phyloP scores from a whole-genome alignment of 2,888 invertebrate species.

The Gerosis bhagava region DNA sequence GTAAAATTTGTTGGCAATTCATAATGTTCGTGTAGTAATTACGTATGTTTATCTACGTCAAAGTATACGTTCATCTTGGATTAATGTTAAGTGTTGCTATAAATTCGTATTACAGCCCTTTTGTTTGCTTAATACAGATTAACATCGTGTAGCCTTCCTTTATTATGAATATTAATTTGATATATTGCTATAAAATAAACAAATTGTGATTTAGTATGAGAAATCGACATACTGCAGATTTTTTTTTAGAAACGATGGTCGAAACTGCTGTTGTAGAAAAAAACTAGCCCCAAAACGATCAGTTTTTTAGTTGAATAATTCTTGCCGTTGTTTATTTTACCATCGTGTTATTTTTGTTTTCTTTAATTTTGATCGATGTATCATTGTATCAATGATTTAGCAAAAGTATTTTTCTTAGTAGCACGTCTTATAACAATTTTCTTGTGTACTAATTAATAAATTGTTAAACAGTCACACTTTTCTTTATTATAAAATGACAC shows the following conservation, averaged over 20 bases:
- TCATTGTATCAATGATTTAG: slow-evolving; percentile 40
- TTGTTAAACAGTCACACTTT: slow-evolving; percentile 47
- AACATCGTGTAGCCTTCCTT: background rate
- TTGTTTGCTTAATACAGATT: slow-evolving; percentile 1
- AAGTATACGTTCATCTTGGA: slow-evolving; percentile 16
- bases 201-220: too few relatives aligned
- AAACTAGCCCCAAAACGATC: slow-evolving; percentile 71
- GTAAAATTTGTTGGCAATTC: slow-evolving; percentile 40
- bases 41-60: slow-evolving; percentile 43
- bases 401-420: slow-evolving; percentile 17
- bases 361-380: slow-evolving; percentile 58
- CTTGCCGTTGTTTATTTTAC: slow-evolving; percentile 47
- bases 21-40: slow-evolving; percentile 32
- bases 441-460: slow-evolving; percentile 46
- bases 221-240: slow-evolving; percentile 1
- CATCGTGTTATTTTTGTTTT: slow-evolving; percentile 51
- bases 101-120: slow-evolving; percentile 5
- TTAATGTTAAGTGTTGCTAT: slow-evolving; percentile 15
- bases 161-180: too few relatives aligned
- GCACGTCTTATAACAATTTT: slow-evolving; percentile 28
- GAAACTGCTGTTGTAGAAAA: slow-evolving; percentile 74
- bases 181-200: background rate
- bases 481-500: slow-evolving; percentile 48
- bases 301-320: slow-evolving; percentile 35
- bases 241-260: slow-evolving; percentile 35